phyloP scores from a whole-genome alignment of 1,140 invertebrate genomes.

The Hylaeus volcanicus region DNA sequence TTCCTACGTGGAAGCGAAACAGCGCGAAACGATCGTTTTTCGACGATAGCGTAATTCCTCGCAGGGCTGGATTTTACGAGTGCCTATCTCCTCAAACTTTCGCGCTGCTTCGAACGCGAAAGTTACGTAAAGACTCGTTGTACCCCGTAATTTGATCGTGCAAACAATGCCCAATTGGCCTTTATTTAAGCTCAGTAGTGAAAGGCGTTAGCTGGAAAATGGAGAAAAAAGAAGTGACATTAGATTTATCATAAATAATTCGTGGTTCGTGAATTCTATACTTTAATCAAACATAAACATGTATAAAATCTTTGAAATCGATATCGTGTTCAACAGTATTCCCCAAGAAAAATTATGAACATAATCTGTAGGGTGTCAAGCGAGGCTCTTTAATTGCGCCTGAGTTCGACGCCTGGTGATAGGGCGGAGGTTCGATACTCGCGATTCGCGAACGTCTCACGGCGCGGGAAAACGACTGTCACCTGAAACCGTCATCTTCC shows the following conservation, averaged over 20 bases:
- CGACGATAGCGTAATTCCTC: neutral
- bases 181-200: too few relatives aligned
- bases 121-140: neutral
- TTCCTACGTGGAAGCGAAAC: too few relatives aligned
- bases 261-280: neutral
- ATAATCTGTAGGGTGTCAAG: too few relatives aligned
- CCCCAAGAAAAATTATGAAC: too few relatives aligned
- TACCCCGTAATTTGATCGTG: too few relatives aligned
- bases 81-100: slow-evolving; percentile 9
- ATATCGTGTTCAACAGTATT: too few relatives aligned
- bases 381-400: neutral
- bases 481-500: slow-evolving; percentile 33
- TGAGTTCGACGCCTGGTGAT: neutral
- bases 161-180: too few relatives aligned
- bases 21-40: too few relatives aligned
- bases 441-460: neutral
- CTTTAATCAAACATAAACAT: neutral
- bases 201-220: too few relatives aligned
- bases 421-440: neutral
- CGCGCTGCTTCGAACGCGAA: slow-evolving; percentile 21
- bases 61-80: slow-evolving; percentile 10
- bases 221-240: too few relatives aligned
- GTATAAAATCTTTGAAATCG: too few relatives aligned
- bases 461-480: slow-evolving; percentile 34
- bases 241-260: too few relatives aligned